phyloP scores from a whole-genome alignment of 2,888 invertebrate genomes.

The Ellobium chinense region DNA sequence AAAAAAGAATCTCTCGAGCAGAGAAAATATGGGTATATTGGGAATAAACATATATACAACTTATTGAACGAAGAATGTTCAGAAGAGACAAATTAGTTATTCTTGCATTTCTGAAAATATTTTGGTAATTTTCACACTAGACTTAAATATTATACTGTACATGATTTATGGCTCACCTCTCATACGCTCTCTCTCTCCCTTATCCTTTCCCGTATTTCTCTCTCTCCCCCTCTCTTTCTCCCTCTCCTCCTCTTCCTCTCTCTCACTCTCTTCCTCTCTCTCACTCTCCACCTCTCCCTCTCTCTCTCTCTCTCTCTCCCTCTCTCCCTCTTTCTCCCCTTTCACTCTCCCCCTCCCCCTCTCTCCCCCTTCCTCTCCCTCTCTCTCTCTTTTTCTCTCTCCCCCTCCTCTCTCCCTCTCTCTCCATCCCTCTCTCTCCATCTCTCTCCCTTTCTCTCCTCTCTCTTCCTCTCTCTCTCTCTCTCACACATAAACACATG shows the following conservation, averaged over 20 bases:
- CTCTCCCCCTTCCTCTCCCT: neutral
- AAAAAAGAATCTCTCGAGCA: no score
- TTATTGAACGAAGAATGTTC: no score
- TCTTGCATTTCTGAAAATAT: no score
- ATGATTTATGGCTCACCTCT: no score
- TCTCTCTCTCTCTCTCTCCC: slow-evolving; percentile 16
- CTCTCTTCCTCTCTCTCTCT: neutral
- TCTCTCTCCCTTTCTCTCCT: neutral
- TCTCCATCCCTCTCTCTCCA: neutral
- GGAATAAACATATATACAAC: no score
- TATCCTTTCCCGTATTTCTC: neutral
- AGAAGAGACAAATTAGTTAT: no score
- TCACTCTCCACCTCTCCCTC: slow-evolving; percentile 18
- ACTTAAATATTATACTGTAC: no score
- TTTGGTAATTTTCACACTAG: no score
- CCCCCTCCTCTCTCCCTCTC: neutral
- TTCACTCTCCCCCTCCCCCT: slow-evolving; percentile 2
- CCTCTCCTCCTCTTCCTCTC: slow-evolving; percentile 10
- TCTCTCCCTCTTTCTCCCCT: neutral
- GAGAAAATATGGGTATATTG: no score
- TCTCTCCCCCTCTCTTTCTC: slow-evolving; percentile 12
- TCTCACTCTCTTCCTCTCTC: slow-evolving; percentile 16
- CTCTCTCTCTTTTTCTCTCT: neutral
- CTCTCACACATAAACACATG: neutral
- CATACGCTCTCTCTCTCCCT: no score